Conservation (phyloP, 2,113 vertebrate species). For the Hyaena hyaena region DNA sequence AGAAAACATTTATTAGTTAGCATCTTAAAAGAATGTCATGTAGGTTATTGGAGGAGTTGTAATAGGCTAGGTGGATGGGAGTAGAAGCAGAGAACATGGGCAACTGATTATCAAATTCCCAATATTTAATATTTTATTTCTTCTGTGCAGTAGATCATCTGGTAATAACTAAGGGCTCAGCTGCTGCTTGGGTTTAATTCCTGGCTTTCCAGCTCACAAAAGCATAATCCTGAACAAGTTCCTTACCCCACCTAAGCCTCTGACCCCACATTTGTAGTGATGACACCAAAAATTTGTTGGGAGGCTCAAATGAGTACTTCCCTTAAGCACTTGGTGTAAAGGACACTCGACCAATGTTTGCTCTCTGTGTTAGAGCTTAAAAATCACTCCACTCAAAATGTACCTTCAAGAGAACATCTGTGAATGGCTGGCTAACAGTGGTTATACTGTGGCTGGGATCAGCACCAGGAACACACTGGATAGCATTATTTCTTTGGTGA, state of each 20-base stretch:
- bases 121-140: conserved; percentile 42
- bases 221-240: not conserved
- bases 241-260: not conserved
- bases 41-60: not conserved
- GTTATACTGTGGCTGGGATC: not conserved
- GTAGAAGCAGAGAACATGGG: not conserved
- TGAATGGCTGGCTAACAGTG: not conserved
- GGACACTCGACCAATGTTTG: not conserved
- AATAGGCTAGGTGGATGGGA: not conserved
- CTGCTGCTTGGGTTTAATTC: conserved; percentile 11
- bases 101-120: not conserved
- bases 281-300: not conserved
- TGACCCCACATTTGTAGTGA: not conserved
- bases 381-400: not conserved
- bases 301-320: not conserved
- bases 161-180: not conserved
- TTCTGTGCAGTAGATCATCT: not conserved
- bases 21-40: not conserved
- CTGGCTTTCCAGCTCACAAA: not conserved
- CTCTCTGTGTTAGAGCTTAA: not conserved
- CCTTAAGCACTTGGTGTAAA: not conserved
- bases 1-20: not conserved
- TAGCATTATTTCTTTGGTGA: not conserved
- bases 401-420: not conserved
- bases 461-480: not conserved